Evolutionary conservation across 2,888 invertebrate genomes (phyloP).

Genomic region (Xylocampa areola): DNA sequence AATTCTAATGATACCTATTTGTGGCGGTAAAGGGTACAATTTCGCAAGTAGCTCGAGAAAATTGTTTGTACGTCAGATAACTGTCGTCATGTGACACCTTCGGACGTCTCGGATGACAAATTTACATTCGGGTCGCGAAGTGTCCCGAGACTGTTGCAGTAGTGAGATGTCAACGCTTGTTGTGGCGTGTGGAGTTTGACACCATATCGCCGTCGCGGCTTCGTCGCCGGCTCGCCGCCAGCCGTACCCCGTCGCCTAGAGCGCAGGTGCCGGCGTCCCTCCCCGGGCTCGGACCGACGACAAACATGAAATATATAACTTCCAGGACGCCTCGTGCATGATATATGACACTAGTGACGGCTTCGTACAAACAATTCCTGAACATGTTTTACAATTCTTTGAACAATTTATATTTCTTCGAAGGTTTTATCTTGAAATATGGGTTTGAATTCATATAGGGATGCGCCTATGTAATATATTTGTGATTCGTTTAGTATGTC

Average conservation of each 20-base stretch:
- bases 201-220: conserved; percentile 17
- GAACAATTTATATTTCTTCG: conserved; percentile 53
- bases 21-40: conserved; percentile 60
- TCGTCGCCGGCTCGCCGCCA: conserved; percentile 13
- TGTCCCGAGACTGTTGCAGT: conserved; percentile 58
- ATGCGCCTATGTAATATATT: background rate
- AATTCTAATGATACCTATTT: conserved; percentile 71
- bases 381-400: conserved; percentile 61
- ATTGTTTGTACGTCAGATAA: conserved; percentile 72
- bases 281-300: conserved; percentile 63
- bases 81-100: conserved; percentile 74
- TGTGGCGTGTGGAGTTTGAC: conserved; percentile 17
- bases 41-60: conserved; percentile 65
- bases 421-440: conserved; percentile 7
- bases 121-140: conserved; percentile 76
- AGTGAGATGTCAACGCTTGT: conserved; percentile 43
- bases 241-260: conserved; percentile 41
- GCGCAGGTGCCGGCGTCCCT: conserved; percentile 71
- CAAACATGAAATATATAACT: conserved; percentile 79
- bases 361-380: conserved; percentile 67
- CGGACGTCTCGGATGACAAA: conserved; percentile 74
- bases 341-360: conserved; percentile 76
- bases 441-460: background rate
- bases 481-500: too few species aligned
- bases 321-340: conserved; percentile 74